phyloP scores from a whole-genome alignment of 2,797 vertebrate genomes.

The Microchirus variegatus region DNA sequence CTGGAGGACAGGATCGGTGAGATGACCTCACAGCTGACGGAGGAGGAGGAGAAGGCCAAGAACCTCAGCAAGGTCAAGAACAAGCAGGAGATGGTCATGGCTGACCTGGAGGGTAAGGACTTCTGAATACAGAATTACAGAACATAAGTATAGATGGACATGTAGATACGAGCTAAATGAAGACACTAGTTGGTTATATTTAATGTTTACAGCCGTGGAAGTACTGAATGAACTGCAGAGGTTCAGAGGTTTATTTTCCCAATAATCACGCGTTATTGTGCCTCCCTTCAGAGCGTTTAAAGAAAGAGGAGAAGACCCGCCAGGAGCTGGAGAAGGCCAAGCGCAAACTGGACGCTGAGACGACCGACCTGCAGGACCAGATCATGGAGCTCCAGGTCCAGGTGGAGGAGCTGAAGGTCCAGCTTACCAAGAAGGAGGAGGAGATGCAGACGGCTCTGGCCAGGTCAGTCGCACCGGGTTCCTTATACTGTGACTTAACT shows the following conservation, averaged over 20 bases:
- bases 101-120: conserved; percentile 91
- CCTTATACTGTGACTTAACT: conserved; percentile 15
- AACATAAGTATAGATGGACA: too few species aligned
- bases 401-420: conserved; percentile 94
- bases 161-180: too few species aligned
- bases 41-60: conserved; percentile 98
- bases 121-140: too few species aligned
- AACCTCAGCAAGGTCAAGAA: conserved; percentile 96
- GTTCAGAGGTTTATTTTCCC: too few species aligned
- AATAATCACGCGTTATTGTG: too few species aligned
- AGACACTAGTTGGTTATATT: too few species aligned
- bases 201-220: too few species aligned
- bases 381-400: conserved; percentile 95
- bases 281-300: conserved; percentile 87
- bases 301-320: conserved; percentile 97
- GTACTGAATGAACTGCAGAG: too few species aligned
- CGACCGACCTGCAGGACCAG: conserved; percentile 96
- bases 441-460: conserved; percentile 89
- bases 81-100: conserved; percentile 99
- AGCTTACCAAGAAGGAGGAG: conserved; percentile 95
- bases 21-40: conserved; percentile 91
- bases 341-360: conserved; percentile 95
- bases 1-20: conserved; percentile 93
- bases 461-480: conserved; percentile 63
- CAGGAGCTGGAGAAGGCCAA: conserved; percentile 98